These are phyloP conservation scores for Hemaris fuciformis DNA, from an alignment of 2,888 invertebrate genomes.

Conservation along the genomic window DNA sequence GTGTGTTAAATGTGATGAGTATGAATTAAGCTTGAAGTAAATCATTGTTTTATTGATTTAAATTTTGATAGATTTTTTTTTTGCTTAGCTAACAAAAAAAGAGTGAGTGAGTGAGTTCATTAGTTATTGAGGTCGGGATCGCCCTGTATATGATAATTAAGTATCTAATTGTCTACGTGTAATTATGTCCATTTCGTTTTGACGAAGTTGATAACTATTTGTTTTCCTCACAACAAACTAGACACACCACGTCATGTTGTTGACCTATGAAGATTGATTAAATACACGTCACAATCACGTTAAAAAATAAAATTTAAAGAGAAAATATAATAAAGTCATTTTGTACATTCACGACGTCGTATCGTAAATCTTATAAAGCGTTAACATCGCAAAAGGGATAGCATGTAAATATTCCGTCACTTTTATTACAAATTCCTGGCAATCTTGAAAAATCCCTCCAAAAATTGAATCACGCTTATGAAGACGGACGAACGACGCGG, in stretches of 20 bases:
- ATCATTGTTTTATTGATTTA: too few relatives aligned
- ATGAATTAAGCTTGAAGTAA: too few relatives aligned
- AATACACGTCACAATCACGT: background rate
- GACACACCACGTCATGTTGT: background rate
- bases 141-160: too few relatives aligned
- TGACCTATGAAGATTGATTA: background rate
- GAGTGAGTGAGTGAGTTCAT: too few relatives aligned
- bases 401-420: constrained; percentile 5
- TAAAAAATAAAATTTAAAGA: background rate
- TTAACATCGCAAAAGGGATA: constrained; percentile 3
- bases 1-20: too few relatives aligned
- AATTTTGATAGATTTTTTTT: too few relatives aligned
- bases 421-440: constrained; percentile 8
- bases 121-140: too few relatives aligned
- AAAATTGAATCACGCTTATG: constrained; percentile 6
- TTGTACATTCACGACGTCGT: background rate
- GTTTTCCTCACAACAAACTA: too few relatives aligned
- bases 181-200: too few relatives aligned
- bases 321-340: background rate
- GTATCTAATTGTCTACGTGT: too few relatives aligned
- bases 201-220: too few relatives aligned
- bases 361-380: constrained; percentile 4
- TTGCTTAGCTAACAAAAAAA: too few relatives aligned
- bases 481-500: background rate
- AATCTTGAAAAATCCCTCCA: constrained; percentile 10